Conservation (phyloP, 2,113 vertebrate genomes). For the Struthidea cinerea region DNA sequence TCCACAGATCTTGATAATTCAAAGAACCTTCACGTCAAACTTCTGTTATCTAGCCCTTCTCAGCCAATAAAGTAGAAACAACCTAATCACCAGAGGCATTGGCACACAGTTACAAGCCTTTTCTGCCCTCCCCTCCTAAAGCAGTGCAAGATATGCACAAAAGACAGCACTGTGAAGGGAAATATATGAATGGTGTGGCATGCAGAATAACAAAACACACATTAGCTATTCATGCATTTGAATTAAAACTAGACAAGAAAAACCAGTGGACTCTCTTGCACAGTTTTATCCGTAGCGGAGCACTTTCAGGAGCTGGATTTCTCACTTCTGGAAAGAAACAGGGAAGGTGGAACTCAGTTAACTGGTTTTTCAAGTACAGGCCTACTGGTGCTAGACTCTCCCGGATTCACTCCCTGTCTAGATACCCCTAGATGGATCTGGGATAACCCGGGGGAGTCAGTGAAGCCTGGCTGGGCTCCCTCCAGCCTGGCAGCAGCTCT, state of each 20-base stretch:
- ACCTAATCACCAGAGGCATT: neutral
- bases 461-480: neutral
- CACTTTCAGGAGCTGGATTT: neutral
- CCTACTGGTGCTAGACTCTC: neutral
- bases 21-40: neutral
- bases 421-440: neutral
- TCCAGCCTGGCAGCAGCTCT: neutral
- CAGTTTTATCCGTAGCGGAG: neutral
- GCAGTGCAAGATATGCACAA: neutral
- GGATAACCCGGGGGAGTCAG: neutral
- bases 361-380: neutral
- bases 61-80: slow-evolving; percentile 3
- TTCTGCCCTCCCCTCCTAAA: neutral
- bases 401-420: accelerated
- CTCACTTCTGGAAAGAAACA: neutral
- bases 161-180: neutral
- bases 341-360: neutral
- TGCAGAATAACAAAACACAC: neutral
- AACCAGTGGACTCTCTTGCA: neutral
- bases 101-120: neutral
- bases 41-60: neutral
- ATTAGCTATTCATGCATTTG: neutral
- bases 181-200: neutral
- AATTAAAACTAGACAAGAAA: neutral
- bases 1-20: neutral